phyloP scores from a whole-genome alignment of 2,888 invertebrate genomes.

The Mythimna lalbum region DNA sequence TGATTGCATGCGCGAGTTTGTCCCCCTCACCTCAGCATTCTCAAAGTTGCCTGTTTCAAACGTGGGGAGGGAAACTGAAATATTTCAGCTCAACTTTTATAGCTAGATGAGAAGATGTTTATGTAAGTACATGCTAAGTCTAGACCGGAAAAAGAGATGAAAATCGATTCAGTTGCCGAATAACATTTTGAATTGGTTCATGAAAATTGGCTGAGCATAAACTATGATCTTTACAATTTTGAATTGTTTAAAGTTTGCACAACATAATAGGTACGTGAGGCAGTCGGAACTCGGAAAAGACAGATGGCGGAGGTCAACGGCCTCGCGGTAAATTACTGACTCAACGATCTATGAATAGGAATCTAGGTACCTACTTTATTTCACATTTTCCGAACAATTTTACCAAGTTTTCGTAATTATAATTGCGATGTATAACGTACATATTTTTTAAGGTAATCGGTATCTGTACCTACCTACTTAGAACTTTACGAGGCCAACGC shows the following conservation, averaged over 20 bases:
- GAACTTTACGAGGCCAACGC: no score
- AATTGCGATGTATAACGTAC: conserved; percentile 1
- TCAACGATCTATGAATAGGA: conserved; percentile 67
- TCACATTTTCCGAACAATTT: conserved; percentile 32
- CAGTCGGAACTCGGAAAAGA: conserved; percentile 59
- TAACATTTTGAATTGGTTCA: not conserved
- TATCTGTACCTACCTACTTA: not conserved
- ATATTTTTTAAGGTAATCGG: not conserved
- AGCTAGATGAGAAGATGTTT: conserved; percentile 50
- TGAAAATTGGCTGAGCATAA: not conserved
- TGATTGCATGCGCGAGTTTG: conserved; percentile 80
- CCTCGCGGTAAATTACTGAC: conserved; percentile 71
- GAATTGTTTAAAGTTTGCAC: conserved; percentile 42
- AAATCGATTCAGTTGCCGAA: conserved; percentile 4
- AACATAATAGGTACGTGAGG: conserved; percentile 54
- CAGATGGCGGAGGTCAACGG: conserved; percentile 70
- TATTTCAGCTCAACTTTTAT: conserved; percentile 67
- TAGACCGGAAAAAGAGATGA: conserved; percentile 47
- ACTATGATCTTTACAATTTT: conserved; percentile 3
- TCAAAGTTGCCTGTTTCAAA: conserved; percentile 73
- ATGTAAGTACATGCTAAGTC: conserved; percentile 26
- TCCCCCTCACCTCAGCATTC: conserved; percentile 72
- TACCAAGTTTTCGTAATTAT: conserved; percentile 7
- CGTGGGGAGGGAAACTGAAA: conserved; percentile 75
- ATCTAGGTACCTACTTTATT: conserved; percentile 38